Evolutionary conservation across 2,113 vertebrate species (phyloP).

Genomic region (Agapornis roseicollis): DNA sequence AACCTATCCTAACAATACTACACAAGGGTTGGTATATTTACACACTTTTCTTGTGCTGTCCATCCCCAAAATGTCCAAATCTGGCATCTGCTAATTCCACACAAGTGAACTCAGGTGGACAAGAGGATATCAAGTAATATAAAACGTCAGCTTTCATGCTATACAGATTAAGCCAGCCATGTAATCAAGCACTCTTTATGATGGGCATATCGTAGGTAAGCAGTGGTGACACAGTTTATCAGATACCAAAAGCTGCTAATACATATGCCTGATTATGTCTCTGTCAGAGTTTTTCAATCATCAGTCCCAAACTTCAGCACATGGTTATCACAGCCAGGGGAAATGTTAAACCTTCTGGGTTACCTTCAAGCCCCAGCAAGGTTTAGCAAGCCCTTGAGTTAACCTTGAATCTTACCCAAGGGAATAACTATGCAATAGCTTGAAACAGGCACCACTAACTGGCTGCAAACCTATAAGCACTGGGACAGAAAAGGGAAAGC

Average conservation of each 20-base stretch:
- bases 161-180: neutral
- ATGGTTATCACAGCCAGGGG: neutral
- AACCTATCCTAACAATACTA: neutral
- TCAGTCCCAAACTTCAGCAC: neutral
- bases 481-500: neutral
- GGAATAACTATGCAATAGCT: neutral
- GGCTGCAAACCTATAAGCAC: neutral
- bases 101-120: constrained; percentile 36
- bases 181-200: neutral
- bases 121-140: neutral
- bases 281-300: neutral
- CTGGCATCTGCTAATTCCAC: constrained; percentile 38
- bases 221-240: constrained; percentile 21
- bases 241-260: neutral
- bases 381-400: neutral
- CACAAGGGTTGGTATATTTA: neutral
- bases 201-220: neutral
- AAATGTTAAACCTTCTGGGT: neutral
- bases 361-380: neutral
- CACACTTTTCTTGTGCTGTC: neutral
- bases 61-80: neutral
- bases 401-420: neutral
- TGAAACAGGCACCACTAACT: neutral
- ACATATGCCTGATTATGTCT: neutral
- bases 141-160: constrained; percentile 30